phyloP scores from a whole-genome alignment of 2,113 vertebrate genomes.

The Stegastes partitus region DNA sequence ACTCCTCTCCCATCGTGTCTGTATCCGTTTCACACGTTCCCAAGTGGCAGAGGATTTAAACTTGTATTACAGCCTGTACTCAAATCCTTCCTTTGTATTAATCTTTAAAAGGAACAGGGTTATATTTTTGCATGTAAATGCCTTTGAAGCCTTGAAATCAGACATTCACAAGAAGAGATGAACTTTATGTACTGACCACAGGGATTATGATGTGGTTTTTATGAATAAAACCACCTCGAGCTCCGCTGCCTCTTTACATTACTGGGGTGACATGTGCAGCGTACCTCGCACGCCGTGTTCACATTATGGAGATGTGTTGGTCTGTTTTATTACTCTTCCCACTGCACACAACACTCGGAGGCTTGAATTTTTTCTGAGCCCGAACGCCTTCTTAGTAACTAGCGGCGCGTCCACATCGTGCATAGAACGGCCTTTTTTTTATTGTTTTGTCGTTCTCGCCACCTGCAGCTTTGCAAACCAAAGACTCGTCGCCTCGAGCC shows the following conservation, averaged over 20 bases:
- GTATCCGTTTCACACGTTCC: conserved; percentile 55
- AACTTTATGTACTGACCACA: conserved; percentile 11
- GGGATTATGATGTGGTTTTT: conserved; percentile 26
- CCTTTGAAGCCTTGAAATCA: conserved; percentile 48
- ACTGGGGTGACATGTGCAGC: not conserved
- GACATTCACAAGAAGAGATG: not conserved
- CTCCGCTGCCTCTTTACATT: conserved; percentile 8
- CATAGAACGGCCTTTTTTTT: not conserved
- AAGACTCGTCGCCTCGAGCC: conserved; percentile 23
- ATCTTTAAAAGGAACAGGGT: conserved; percentile 50
- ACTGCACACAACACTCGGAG: not conserved
- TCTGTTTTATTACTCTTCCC: not conserved
- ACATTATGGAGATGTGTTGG: not conserved
- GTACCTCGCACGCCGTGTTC: not conserved
- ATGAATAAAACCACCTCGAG: conserved; percentile 5
- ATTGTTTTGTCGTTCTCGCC: conserved; percentile 41
- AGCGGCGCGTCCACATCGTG: not conserved
- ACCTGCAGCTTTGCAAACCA: conserved; percentile 19
- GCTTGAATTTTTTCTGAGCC: conserved; percentile 6
- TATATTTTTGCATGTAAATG: conserved; percentile 56
- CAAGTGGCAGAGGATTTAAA: conserved; percentile 67
- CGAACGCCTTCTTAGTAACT: conserved; percentile 17
- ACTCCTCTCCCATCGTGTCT: conserved; percentile 7
- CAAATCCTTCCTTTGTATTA: conserved; percentile 55
- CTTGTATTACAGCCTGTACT: conserved; percentile 53